Percentiles rank a stretch among this genome's conserved stretches.
Evolutionary conservation across 2,113 vertebrate genomes (phyloP).

Genomic region (Pionites leucogaster): DNA sequence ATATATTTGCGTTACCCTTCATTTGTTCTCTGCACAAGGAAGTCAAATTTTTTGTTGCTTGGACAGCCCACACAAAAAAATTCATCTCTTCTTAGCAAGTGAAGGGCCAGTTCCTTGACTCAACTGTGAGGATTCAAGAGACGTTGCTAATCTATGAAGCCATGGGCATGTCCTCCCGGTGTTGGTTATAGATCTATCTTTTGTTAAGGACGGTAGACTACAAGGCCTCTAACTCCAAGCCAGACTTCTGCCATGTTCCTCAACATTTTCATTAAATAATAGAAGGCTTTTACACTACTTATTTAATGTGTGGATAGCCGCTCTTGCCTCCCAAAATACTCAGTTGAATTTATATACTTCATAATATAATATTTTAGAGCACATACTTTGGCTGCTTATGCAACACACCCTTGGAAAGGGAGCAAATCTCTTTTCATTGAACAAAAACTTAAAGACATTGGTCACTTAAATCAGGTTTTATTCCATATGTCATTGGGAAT

Average conservation of each 20-base stretch:
- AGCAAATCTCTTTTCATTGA: not conserved
- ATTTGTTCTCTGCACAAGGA: not conserved
- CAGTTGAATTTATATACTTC: not conserved
- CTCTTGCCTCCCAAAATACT: not conserved
- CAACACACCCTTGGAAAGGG: not conserved
- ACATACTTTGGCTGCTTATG: rapidly evolving
- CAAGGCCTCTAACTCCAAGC: not conserved
- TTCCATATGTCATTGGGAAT: not conserved
- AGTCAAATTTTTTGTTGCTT: not conserved
- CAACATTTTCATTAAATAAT: not conserved
- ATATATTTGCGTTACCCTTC: not conserved
- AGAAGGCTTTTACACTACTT: not conserved
- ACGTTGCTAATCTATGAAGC: not conserved
- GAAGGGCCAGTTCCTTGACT: not conserved
- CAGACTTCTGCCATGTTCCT: not conserved
- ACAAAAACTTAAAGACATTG: not conserved
- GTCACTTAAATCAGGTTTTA: not conserved
- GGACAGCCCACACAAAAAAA: not conserved
- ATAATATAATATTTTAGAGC: not conserved
- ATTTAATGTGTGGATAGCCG: not conserved
- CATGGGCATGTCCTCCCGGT: rapidly evolving
- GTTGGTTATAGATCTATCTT: not conserved
- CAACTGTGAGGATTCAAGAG: not conserved
- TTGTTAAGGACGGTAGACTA: not conserved
- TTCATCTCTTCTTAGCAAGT: not conserved